phyloP scores from a whole-genome alignment of 2,888 invertebrate genomes.

The Fissipunctia ypsillon region DNA sequence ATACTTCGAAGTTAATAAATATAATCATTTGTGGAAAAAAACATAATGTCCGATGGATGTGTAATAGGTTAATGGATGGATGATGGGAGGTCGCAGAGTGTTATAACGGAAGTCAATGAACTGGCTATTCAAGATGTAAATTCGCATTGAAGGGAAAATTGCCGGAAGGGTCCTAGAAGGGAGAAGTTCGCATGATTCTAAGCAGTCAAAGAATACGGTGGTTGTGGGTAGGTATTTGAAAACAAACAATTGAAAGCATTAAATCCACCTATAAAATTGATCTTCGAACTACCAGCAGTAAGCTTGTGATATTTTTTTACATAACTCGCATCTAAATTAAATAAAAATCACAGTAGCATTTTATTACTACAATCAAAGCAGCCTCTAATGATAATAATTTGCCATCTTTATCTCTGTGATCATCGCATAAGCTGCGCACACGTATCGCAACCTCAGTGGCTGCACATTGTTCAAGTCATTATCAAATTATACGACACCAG shows the following conservation, averaged over 20 bases:
- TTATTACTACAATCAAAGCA: slow-evolving; percentile 19
- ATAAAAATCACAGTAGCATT: slow-evolving; percentile 8
- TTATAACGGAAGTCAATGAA: slow-evolving; percentile 31
- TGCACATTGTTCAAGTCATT: slow-evolving; percentile 39
- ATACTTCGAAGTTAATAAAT: neutral
- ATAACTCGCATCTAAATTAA: neutral
- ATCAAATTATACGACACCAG: slow-evolving; percentile 48
- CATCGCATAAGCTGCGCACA: slow-evolving; percentile 39
- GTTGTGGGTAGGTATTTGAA: neutral
- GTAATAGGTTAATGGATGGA: slow-evolving; percentile 7
- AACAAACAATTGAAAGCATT: neutral
- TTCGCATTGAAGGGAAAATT: slow-evolving; percentile 24
- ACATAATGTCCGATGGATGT: neutral
- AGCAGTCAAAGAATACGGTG: neutral
- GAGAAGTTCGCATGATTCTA: neutral
- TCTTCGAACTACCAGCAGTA: neutral
- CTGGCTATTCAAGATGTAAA: slow-evolving; percentile 8
- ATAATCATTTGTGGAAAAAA: slow-evolving; percentile 28
- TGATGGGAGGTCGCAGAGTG: slow-evolving; percentile 9
- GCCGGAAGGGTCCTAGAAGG: neutral
- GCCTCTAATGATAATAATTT: slow-evolving; percentile 46
- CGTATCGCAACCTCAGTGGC: slow-evolving; percentile 42
- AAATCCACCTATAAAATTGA: neutral
- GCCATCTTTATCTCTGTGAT: slow-evolving; percentile 13
- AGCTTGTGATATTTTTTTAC: neutral